phyloP scores from a whole-genome alignment of 2,797 vertebrate genomes.

The Acanthiza pusilla region DNA sequence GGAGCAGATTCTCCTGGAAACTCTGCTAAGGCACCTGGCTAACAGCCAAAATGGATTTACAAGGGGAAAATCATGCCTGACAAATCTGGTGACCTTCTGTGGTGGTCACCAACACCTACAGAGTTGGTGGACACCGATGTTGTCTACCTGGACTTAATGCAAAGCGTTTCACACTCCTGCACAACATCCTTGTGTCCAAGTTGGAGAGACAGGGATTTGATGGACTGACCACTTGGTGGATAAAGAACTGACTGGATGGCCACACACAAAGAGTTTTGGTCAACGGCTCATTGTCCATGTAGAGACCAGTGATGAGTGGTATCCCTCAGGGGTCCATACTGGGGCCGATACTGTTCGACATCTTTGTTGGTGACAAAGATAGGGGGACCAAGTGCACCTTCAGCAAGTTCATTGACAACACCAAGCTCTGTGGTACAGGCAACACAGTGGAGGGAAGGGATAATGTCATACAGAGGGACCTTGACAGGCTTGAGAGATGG shows the following conservation, averaged over 20 bases:
- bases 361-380: background rate
- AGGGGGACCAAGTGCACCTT: background rate
- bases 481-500: background rate
- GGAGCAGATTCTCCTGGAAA: background rate
- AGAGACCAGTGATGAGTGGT: background rate
- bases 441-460: background rate
- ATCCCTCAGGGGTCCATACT: background rate
- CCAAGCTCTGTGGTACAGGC: background rate
- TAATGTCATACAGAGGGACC: background rate
- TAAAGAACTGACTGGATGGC: background rate
- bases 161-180: background rate
- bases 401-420: background rate
- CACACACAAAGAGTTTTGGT: background rate
- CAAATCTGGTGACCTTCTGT: background rate
- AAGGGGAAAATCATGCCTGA: background rate
- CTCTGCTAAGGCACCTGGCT: background rate
- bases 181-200: background rate
- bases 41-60: background rate
- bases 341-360: background rate
- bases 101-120: no score
- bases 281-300: rapidly evolving
- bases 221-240: background rate
- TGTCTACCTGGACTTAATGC: background rate
- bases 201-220: background rate
- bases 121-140: rapidly evolving